phyloP scores from a whole-genome alignment of 2,797 vertebrate species.

The Emys orbicularis region DNA sequence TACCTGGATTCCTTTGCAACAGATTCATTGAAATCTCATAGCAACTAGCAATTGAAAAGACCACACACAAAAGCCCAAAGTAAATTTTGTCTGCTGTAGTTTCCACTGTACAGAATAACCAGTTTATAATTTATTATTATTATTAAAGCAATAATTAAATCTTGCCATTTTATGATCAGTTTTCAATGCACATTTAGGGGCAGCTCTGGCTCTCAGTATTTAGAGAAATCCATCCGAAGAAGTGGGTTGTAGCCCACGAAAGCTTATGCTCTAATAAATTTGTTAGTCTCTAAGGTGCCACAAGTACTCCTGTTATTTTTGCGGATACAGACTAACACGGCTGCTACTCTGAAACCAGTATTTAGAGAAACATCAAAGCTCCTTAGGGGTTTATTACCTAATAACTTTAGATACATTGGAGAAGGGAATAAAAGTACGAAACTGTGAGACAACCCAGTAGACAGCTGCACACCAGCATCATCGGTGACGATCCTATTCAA shows the following conservation, averaged over 20 bases:
- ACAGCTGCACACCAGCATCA: not conserved
- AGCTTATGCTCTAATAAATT: too few species aligned
- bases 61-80: not conserved
- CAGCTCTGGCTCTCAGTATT: not conserved
- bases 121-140: not conserved
- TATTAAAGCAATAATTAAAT: not conserved
- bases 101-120: not conserved
- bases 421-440: not conserved
- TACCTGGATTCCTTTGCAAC: not conserved
- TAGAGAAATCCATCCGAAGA: too few species aligned
- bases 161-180: not conserved
- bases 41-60: not conserved
- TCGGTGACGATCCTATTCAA: not conserved
- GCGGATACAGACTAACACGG: too few species aligned
- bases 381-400: not conserved
- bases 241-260: too few species aligned
- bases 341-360: too few species aligned
- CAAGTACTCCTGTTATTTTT: too few species aligned
- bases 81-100: not conserved
- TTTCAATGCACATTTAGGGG: too few species aligned
- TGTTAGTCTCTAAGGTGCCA: too few species aligned
- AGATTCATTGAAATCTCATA: not conserved
- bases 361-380: not conserved
- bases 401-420: not conserved
- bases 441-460: not conserved